Evolutionary conservation across 1,140 invertebrate species (phyloP).

Genomic region (Magallana ariakensis): DNA sequence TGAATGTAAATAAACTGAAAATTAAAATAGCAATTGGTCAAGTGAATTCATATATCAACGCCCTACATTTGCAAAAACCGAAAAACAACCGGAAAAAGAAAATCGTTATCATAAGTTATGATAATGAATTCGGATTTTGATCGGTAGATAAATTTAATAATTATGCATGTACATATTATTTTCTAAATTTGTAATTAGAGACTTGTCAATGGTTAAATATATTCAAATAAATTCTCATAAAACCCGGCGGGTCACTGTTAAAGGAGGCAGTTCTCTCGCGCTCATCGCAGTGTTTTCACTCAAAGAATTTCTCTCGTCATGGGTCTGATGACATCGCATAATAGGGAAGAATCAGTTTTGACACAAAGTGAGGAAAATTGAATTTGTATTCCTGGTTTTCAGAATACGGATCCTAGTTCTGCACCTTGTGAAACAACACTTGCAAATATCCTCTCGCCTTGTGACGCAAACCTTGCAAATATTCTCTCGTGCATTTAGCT

Average conservation of each 20-base stretch:
- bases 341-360: not conserved
- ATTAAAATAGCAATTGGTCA: too few relatives aligned
- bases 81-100: constrained; percentile 8
- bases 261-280: not conserved
- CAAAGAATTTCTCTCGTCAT: not conserved
- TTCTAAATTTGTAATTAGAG: constrained; percentile 31
- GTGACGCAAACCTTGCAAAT: too few relatives aligned
- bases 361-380: not conserved
- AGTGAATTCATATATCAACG: not conserved
- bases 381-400: not conserved
- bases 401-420: not conserved
- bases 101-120: not conserved
- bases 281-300: not conserved
- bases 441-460: too few relatives aligned
- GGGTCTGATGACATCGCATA: not conserved
- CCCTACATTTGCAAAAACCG: not conserved
- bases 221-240: constrained; percentile 31
- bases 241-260: constrained; percentile 7
- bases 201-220: constrained; percentile 5
- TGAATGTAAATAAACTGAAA: too few relatives aligned
- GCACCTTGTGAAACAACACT: not conserved
- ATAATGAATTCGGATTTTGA: constrained; percentile 3
- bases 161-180: constrained; percentile 31
- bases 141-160: not conserved
- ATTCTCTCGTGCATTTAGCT: too few relatives aligned